Evolutionary conservation across 2,113 vertebrate genomes (phyloP).

Genomic region (Gobius niger): DNA sequence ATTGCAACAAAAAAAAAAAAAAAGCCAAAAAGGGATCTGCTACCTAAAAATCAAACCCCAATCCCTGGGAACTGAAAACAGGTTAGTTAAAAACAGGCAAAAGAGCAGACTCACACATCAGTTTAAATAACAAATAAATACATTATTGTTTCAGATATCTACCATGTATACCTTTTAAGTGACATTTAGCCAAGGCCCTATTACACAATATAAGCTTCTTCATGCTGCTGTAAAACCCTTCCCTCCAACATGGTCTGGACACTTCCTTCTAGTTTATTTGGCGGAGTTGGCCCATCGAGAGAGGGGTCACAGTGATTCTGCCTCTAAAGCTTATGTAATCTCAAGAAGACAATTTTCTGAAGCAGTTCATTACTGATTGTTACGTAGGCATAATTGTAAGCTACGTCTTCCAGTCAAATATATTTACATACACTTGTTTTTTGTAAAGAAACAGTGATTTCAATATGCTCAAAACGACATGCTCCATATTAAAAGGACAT

Average conservation of each 20-base stretch:
- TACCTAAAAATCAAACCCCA: slow-evolving; percentile 82
- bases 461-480: no score
- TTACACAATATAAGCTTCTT: no score
- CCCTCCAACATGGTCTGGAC: no score
- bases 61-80: slow-evolving; percentile 63
- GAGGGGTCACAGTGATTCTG: not conserved
- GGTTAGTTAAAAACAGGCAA: slow-evolving; percentile 49
- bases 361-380: not conserved
- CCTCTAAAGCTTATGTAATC: not conserved
- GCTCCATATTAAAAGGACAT: not conserved
- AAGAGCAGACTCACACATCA: slow-evolving; percentile 22
- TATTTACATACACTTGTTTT: not conserved
- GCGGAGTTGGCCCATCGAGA: no score
- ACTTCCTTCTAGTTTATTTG: no score
- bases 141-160: not conserved
- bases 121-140: slow-evolving; percentile 14
- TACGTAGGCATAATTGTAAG: not conserved
- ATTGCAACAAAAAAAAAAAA: slow-evolving; percentile 79
- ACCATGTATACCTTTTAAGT: not conserved
- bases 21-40: slow-evolving; percentile 55
- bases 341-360: not conserved
- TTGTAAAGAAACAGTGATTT: not conserved
- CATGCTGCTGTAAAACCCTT: no score
- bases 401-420: not conserved
- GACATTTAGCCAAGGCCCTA: not conserved